Conservation (phyloP, 2,888 invertebrate genomes). For the Polietes domitor region DNA sequence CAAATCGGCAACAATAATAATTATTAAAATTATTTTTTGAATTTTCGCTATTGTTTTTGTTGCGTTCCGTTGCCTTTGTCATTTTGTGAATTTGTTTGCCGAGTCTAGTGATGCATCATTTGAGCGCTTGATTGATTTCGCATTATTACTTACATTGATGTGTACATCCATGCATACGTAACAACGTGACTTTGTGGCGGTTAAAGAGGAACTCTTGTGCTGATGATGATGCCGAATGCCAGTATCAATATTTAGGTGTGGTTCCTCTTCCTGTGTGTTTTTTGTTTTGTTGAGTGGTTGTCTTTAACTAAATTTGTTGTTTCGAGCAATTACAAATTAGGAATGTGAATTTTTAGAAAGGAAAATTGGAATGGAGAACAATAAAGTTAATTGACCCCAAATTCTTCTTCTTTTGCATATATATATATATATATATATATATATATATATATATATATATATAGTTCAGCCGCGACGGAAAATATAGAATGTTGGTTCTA, state of each 20-base stretch:
- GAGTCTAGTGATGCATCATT: slow-evolving; percentile 66
- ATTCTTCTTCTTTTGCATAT: too few relatives aligned
- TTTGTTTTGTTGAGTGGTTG: slow-evolving; percentile 24
- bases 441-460: too few relatives aligned
- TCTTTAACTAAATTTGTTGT: not conserved
- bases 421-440: too few relatives aligned
- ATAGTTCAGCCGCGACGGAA: too few relatives aligned
- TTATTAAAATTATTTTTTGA: slow-evolving; percentile 16
- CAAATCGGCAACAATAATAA: not conserved
- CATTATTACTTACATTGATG: slow-evolving; percentile 25
- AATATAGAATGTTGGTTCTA: too few relatives aligned
- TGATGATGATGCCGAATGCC: slow-evolving; percentile 2
- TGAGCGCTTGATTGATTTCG: slow-evolving; percentile 70
- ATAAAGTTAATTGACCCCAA: too few relatives aligned
- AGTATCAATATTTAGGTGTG: slow-evolving; percentile 41
- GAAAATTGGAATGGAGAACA: too few relatives aligned
- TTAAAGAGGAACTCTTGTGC: not conserved
- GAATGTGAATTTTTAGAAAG: too few relatives aligned
- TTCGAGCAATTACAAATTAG: not conserved
- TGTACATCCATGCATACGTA: not conserved
- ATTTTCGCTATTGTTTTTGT: slow-evolving; percentile 14
- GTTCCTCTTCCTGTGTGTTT: slow-evolving; percentile 30
- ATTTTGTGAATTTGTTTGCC: slow-evolving; percentile 60
- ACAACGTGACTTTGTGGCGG: too few relatives aligned
- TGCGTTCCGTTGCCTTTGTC: slow-evolving; percentile 12